A percentile compares a stretch with the other conserved stretches of the same genome.
phyloP scores from a whole-genome alignment of 2,888 invertebrate species.

The Philopedon plagiatum region DNA sequence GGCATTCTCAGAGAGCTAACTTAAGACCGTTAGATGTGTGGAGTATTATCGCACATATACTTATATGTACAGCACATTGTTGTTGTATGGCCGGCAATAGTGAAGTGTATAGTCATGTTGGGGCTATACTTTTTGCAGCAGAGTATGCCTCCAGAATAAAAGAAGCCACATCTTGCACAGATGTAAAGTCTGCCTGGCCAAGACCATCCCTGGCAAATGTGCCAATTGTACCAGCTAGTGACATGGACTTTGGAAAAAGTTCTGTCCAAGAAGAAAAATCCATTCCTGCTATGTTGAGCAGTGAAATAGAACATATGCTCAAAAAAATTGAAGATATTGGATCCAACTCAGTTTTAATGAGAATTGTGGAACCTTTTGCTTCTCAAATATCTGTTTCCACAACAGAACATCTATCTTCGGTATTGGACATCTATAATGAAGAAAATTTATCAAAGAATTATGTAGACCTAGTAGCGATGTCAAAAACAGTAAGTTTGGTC shows the following conservation, averaged over 20 bases:
- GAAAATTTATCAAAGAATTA: neutral
- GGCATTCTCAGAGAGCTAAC: slow-evolving; percentile 44
- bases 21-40: slow-evolving; percentile 37
- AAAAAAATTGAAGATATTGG: neutral
- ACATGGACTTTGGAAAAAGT: neutral
- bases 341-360: neutral
- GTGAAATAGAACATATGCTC: neutral
- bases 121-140: slow-evolving; percentile 13
- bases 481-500: neutral
- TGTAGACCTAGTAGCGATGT: neutral
- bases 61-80: slow-evolving; percentile 26
- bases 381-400: neutral
- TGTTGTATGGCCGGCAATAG: slow-evolving; percentile 46
- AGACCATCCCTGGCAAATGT: neutral
- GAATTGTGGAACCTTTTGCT: neutral
- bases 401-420: neutral
- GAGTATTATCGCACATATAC: slow-evolving; percentile 39
- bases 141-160: slow-evolving; percentile 1
- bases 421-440: neutral
- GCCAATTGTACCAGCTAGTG: neutral
- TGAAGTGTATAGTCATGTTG: slow-evolving; percentile 47
- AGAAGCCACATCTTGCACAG: slow-evolving; percentile 13
- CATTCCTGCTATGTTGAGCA: too few species aligned
- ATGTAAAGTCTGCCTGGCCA: neutral
- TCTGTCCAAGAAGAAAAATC: neutral